Base-by-base conservation (phyloP, 2,888 invertebrate species). In the Drosophila monieri region DNA sequence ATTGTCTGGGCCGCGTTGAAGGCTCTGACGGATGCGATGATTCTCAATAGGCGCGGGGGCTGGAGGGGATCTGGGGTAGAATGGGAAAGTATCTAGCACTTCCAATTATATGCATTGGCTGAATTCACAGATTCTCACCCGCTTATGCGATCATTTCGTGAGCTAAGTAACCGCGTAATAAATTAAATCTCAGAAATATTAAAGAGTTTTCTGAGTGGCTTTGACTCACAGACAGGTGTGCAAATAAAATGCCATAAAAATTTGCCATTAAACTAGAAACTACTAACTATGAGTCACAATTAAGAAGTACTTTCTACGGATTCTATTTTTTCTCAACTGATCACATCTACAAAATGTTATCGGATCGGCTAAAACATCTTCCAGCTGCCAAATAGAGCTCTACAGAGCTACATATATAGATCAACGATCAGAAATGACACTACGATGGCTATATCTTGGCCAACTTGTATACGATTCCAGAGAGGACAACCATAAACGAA, bases 11-110 rank as follows among this genome's bases (percentile, higher is more conserved):
- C 53, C 78, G 74, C 71, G 81, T 86, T 81, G 81, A 81, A 87
- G 85, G 87, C 86, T 77, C 49, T 80, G 77, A 78, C 64, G 81
- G 81, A 78, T 81, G 87, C 80, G 80, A 80, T 86, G 80, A 71
- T 71, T 62, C 64, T 47, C 43, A 64, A 46, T 43, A 47, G 14
- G 2, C 30, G 12, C 15, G 35, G 12, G 35, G 27, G 49, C 9
- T 37, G 18, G n/a, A 43, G 14, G n/a, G 6, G 10, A 6, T 9
- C 4, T 9, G 18, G 25, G 18, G 18, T 23, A 2, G 49, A 32
- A 21, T 46, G 64, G 52, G 32, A 58, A 69, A 59, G 58, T 47
- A 69, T 64, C 64, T 46, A 52, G 51, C 62, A 35, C 51, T 21
- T 35, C 30, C 60, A 61, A 61, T 61, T 61, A 61, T 60, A 46